Conservation (phyloP, 2,113 vertebrate genomes). For the Pterocles burchelli region DNA sequence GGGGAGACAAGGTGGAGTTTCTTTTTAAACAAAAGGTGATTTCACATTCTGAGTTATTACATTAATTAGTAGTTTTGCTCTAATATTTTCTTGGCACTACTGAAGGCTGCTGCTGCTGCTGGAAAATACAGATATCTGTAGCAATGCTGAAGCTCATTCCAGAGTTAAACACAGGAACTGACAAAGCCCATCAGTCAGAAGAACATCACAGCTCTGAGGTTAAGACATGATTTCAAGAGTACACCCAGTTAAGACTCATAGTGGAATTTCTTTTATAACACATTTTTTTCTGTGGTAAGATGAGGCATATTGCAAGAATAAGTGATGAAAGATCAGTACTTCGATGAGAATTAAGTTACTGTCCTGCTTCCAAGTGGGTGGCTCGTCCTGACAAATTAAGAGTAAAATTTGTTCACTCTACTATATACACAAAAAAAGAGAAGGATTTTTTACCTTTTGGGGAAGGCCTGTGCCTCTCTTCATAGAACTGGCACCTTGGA, state of each 20-base stretch:
- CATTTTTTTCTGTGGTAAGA: neutral
- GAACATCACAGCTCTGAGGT: slow-evolving; percentile 40
- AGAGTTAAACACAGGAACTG: slow-evolving; percentile 48
- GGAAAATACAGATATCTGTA: slow-evolving; percentile 52
- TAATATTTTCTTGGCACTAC: slow-evolving; percentile 43
- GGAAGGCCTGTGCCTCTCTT: neutral
- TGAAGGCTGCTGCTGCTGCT: slow-evolving; percentile 28
- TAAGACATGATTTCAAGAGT: slow-evolving; percentile 19
- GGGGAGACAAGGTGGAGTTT: neutral
- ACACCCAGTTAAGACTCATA: neutral
- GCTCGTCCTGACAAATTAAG: neutral
- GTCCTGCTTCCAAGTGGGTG: neutral
- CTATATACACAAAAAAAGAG: neutral
- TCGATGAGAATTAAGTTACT: neutral
- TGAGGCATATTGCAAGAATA: neutral
- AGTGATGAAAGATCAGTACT: neutral
- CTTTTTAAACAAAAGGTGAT: slow-evolving; percentile 57
- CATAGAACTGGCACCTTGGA: slow-evolving; percentile 46
- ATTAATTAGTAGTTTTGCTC: slow-evolving; percentile 70
- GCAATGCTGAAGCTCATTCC: slow-evolving; percentile 27
- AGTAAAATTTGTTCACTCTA: neutral
- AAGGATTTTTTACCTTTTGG: neutral
- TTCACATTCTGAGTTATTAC: slow-evolving; percentile 60
- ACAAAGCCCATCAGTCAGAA: slow-evolving; percentile 62
- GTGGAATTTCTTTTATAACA: slow-evolving; percentile 16